These are phyloP conservation scores for Tragelaphus buxtoni DNA, from an alignment of 2,113 vertebrate species.

Conservation along the genomic window DNA sequence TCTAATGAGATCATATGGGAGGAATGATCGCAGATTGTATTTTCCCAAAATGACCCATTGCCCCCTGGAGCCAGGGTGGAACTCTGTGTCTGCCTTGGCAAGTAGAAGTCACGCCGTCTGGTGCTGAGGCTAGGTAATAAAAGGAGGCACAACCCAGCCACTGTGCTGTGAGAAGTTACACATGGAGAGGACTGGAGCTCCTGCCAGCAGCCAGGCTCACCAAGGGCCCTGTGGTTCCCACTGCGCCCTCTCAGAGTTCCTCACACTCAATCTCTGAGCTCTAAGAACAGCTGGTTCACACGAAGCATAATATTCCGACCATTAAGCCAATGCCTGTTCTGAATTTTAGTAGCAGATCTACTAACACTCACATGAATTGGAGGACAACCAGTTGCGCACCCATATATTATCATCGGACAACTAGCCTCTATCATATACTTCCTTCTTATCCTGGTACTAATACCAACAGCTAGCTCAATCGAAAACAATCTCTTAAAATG, in stretches of 20 bases:
- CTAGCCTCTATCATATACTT: neutral
- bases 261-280: neutral
- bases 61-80: too few species aligned
- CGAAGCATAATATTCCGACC: too few species aligned
- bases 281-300: too few species aligned
- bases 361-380: neutral
- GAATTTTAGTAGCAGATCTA: neutral
- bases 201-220: rapidly evolving
- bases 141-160: neutral
- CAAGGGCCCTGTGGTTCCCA: neutral
- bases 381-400: neutral
- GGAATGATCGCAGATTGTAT: neutral
- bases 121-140: neutral
- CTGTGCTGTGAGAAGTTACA: rapidly evolving
- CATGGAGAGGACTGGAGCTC: rapidly evolving
- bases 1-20: neutral
- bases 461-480: neutral
- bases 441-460: neutral
- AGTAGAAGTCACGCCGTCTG: neutral
- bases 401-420: neutral
- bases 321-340: too few species aligned
- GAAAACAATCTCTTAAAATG: neutral
- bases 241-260: rapidly evolving
- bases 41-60: neutral
- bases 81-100: neutral